These are phyloP conservation scores for Neocrepidodera transversa DNA, from an alignment of 2,888 invertebrate species.

Conservation along the genomic window DNA sequence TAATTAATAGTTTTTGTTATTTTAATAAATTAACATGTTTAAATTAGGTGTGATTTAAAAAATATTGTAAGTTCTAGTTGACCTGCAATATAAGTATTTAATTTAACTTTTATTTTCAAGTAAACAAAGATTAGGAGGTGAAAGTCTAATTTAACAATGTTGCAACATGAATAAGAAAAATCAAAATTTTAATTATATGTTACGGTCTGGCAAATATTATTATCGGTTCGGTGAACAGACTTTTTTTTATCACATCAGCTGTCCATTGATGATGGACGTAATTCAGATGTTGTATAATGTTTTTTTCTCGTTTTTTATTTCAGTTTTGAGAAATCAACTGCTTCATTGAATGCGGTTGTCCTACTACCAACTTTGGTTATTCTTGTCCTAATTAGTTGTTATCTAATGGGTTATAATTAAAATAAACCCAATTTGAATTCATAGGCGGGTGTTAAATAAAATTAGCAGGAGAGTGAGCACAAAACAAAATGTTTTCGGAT, in stretches of 20 bases:
- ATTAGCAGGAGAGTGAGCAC: too few species aligned
- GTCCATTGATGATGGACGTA: slow-evolving; percentile 25
- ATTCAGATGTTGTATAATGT: slow-evolving; percentile 27
- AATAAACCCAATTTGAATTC: neutral
- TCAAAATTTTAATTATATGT: slow-evolving; percentile 19
- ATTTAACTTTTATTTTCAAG: neutral
- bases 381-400: slow-evolving; percentile 3
- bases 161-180: slow-evolving; percentile 18
- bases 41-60: too few species aligned
- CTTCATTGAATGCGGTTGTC: slow-evolving; percentile 14
- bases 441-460: too few species aligned
- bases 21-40: too few species aligned
- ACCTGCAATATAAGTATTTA: too few species aligned
- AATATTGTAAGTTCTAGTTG: too few species aligned
- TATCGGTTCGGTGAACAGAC: slow-evolving; percentile 21
- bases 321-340: slow-evolving; percentile 15
- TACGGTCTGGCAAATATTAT: slow-evolving; percentile 19
- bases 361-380: slow-evolving; percentile 7
- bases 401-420: neutral
- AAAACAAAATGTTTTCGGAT: too few species aligned
- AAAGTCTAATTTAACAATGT: slow-evolving; percentile 19
- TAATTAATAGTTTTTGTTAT: too few species aligned
- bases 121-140: neutral
- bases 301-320: slow-evolving; percentile 6
- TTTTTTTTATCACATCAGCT: slow-evolving; percentile 19